Percentiles rank a stretch among this genome's conserved stretches.
Evolutionary conservation across 2,888 invertebrate genomes (phyloP).

Genomic region (Panzeria rudis): DNA sequence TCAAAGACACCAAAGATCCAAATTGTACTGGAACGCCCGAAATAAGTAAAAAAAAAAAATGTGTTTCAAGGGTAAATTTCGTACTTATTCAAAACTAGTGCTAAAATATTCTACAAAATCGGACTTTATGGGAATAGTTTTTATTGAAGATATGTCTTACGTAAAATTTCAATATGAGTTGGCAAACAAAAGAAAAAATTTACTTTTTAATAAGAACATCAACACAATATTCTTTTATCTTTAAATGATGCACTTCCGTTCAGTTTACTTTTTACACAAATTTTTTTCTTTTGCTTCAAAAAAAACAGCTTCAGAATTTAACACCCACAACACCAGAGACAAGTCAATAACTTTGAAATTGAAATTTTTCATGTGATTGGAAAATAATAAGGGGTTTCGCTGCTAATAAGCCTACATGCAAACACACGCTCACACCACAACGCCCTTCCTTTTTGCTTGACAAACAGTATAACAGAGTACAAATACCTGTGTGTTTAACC

Average conservation of each 20-base stretch:
- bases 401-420: slow-evolving; percentile 30
- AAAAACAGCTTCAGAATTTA: background rate
- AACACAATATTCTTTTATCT: background rate
- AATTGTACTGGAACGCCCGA: too few relatives aligned
- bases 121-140: too few relatives aligned
- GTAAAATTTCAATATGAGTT: too few relatives aligned
- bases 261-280: background rate
- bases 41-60: too few relatives aligned
- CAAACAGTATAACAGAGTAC: background rate
- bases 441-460: background rate
- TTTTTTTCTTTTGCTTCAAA: background rate
- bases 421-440: background rate
- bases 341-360: slow-evolving; percentile 25
- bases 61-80: too few relatives aligned
- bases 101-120: too few relatives aligned
- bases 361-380: slow-evolving; percentile 26
- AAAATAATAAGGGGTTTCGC: slow-evolving; percentile 34
- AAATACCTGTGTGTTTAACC: background rate
- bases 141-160: too few relatives aligned
- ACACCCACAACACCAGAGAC: slow-evolving; percentile 15
- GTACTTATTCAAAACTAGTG: too few relatives aligned
- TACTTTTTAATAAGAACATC: background rate
- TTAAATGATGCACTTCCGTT: background rate
- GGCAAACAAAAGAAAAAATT: too few relatives aligned
- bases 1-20: too few relatives aligned